Conservation (phyloP, 2,113 vertebrate genomes). For the Atractosteus spatula region DNA sequence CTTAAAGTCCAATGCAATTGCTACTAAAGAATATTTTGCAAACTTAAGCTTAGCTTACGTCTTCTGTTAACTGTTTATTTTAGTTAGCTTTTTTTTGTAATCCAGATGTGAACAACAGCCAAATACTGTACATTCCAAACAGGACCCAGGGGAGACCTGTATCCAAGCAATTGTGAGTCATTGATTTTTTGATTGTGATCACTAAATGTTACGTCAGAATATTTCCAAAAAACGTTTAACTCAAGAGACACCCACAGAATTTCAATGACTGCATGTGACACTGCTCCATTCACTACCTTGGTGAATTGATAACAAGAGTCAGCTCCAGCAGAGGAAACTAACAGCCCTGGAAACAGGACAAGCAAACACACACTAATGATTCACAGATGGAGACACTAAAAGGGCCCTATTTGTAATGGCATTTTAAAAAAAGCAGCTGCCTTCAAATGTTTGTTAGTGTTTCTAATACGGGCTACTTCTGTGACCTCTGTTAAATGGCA, state of each 20-base stretch:
- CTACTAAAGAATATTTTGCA: too few relatives aligned
- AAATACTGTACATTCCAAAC: neutral
- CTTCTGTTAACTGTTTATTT: too few relatives aligned
- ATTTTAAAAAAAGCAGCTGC: constrained; percentile 52
- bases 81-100: too few relatives aligned
- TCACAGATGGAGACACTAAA: constrained; percentile 36
- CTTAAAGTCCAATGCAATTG: too few relatives aligned
- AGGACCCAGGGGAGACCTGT: neutral
- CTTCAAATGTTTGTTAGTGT: constrained; percentile 65
- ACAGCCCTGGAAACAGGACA: neutral
- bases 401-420: constrained; percentile 40
- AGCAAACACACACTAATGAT: constrained; percentile 41
- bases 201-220: neutral
- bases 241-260: neutral
- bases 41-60: too few relatives aligned
- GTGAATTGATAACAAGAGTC: neutral
- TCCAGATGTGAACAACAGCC: neutral
- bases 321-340: neutral
- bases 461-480: constrained; percentile 48
- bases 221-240: neutral
- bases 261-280: neutral
- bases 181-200: neutral
- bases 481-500: constrained; percentile 40
- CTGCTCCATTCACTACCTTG: neutral
- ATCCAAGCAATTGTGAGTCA: neutral